These are phyloP conservation scores for Phaedon cochleariae DNA, from an alignment of 2,888 invertebrate genomes.

Conservation along the genomic window DNA sequence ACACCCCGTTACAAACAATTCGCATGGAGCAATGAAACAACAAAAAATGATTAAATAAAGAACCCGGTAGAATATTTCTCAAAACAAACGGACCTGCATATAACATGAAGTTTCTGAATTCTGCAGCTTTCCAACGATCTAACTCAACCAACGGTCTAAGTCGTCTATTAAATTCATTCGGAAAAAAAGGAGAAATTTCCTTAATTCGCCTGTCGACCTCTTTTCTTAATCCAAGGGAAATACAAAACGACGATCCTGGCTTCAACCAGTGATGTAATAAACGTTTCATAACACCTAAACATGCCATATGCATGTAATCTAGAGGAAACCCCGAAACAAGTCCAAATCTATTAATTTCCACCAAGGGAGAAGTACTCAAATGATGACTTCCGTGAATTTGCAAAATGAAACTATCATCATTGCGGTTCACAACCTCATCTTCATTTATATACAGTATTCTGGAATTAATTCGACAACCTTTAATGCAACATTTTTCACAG, in stretches of 20 bases:
- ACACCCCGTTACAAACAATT: not conserved
- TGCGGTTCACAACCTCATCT: too few species aligned
- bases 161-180: not conserved
- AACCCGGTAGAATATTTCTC: not conserved
- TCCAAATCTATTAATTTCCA: too few species aligned
- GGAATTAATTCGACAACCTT: not conserved
- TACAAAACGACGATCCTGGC: not conserved
- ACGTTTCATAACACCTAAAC: too few species aligned
- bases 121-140: too few species aligned
- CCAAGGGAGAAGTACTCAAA: too few species aligned
- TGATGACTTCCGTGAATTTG: too few species aligned
- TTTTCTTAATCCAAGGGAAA: not conserved
- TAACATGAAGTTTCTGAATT: not conserved
- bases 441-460: too few species aligned
- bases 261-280: not conserved
- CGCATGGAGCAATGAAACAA: not conserved
- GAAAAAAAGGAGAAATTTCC: not conserved
- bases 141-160: too few species aligned
- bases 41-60: not conserved
- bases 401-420: too few species aligned
- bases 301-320: too few species aligned
- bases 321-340: too few species aligned
- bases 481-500: slow-evolving; percentile 8
- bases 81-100: not conserved
- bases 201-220: not conserved